These are phyloP conservation scores for Epinotia nisella DNA, from an alignment of 2,888 invertebrate genomes.

Conservation along the genomic window DNA sequence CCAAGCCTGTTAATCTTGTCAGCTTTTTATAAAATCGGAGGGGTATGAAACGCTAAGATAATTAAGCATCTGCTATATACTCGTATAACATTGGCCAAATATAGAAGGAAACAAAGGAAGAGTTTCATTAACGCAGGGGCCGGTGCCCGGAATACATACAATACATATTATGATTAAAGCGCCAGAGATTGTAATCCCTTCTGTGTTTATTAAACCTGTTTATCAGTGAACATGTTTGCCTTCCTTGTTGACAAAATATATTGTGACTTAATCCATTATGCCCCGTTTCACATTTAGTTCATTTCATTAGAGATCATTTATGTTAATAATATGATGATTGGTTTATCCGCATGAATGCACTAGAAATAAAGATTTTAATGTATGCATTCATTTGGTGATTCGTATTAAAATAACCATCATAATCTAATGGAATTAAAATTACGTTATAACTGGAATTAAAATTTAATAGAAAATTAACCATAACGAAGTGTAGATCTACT, in stretches of 20 bases:
- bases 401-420: not conserved
- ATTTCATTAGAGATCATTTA: slow-evolving; percentile 5
- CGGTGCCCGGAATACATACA: slow-evolving; percentile 65
- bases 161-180: slow-evolving; percentile 57
- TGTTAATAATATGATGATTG: slow-evolving; percentile 9
- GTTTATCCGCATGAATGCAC: not conserved
- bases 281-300: slow-evolving; percentile 14
- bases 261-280: slow-evolving; percentile 3
- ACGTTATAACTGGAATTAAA: too few species aligned
- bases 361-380: slow-evolving; percentile 8
- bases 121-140: slow-evolving; percentile 47
- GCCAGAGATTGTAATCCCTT: slow-evolving; percentile 43
- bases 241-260: slow-evolving; percentile 14
- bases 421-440: not conserved
- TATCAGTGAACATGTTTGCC: slow-evolving; percentile 33
- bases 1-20: slow-evolving; percentile 5
- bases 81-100: slow-evolving; percentile 40
- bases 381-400: not conserved
- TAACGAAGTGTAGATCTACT: not conserved
- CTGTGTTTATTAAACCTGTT: slow-evolving; percentile 44
- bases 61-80: slow-evolving; percentile 41
- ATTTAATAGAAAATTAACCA: not conserved
- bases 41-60: slow-evolving; percentile 36
- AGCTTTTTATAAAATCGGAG: slow-evolving; percentile 32
- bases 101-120: slow-evolving; percentile 13